Base-by-base conservation (phyloP, 2,797 vertebrate species). In the Microctenopoma stevenorrisi region DNA sequence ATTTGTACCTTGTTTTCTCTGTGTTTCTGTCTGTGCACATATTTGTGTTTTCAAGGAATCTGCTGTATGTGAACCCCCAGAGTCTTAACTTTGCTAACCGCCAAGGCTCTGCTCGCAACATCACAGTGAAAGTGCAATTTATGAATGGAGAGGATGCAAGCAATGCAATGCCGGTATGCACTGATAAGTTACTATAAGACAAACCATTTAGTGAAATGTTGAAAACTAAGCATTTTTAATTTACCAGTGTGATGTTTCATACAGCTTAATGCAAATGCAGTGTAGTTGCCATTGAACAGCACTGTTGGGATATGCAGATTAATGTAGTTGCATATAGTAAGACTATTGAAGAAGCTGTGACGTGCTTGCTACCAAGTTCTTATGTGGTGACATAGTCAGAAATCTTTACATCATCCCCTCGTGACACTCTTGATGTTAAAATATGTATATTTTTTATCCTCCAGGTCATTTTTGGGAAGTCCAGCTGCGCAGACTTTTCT, bases 71-170 rank as follows among this genome's bases (percentile, higher is more conserved):
- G 62, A 97, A 99, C 81, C 96, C 97, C 55, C 98, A 99, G 89
- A 99, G 97, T 91, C 96, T 99, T 79, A 99, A 99, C 90, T 99
- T 99, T 2, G 97, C 98, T 72, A 99, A 99, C 89, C 97, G 98
- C 2, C 98, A 99, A 87, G 98, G 98, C 51, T 99, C 98, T 33
- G 98, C 98, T 46, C 95, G 98, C 80, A 99, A 99, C 66, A 99
- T 99, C 91, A 99, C 98, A 1, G 97, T 99, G 37, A 99, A 99
- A 93, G 96, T 99, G 76, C 98, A 99, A 91, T 99, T 99, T 84
- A 98, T 99, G 98, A 98, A 96, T 0, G 98, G 98, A 53, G 98
- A 99, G 79, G 98, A 99, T 85, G 92, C 94, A 15, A 98, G 94
- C 90, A 98, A 97, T 63, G 97, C 98, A 50, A 96, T 99, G 96